These are phyloP conservation scores for Aphelocoma californica DNA, from an alignment of 2,797 vertebrate species.

Conservation along the genomic window DNA sequence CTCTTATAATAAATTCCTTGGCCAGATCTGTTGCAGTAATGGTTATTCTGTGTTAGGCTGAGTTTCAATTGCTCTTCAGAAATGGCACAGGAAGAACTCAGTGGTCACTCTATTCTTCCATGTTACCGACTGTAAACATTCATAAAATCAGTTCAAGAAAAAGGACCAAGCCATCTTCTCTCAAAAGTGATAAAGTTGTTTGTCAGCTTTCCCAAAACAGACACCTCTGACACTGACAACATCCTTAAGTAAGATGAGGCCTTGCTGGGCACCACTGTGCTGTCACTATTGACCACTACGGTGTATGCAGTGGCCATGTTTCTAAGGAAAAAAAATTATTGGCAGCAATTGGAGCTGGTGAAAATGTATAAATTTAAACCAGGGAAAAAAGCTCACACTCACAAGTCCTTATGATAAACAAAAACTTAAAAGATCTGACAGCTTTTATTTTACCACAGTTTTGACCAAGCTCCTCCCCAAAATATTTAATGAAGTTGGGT, in stretches of 20 bases:
- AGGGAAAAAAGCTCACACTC: background rate
- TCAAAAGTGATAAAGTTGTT: background rate
- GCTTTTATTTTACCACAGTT: background rate
- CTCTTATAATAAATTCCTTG: background rate
- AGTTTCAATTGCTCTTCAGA: conserved; percentile 4
- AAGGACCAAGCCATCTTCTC: background rate
- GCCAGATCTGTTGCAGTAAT: background rate
- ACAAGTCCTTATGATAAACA: background rate
- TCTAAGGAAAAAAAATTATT: background rate
- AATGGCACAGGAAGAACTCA: background rate
- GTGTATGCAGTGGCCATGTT: background rate
- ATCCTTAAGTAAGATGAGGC: background rate
- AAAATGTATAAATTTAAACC: background rate
- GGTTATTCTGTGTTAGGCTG: background rate
- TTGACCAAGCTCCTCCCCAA: background rate
- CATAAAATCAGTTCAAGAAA: background rate
- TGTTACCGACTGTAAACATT: background rate
- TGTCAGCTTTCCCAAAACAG: background rate
- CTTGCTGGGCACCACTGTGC: background rate
- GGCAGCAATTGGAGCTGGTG: background rate
- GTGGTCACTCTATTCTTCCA: background rate
- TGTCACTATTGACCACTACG: background rate
- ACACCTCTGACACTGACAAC: background rate
- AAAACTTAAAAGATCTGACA: background rate
- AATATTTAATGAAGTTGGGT: background rate